Conservation (phyloP, 1,140 invertebrate species). For the Heliconius himera region DNA sequence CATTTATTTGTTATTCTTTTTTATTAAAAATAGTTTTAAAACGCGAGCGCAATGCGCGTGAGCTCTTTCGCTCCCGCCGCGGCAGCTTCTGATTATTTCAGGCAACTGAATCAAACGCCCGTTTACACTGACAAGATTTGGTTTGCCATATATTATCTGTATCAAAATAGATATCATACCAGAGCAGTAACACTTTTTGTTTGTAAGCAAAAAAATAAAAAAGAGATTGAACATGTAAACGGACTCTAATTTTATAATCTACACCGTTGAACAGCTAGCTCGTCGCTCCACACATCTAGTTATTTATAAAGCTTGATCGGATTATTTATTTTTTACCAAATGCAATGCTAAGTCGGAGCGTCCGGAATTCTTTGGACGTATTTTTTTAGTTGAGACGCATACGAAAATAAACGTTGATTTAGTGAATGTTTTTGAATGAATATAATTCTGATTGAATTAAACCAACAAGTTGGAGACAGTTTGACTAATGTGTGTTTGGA, state of each 20-base stretch:
- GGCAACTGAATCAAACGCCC: constrained; percentile 27
- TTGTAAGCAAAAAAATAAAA: constrained; percentile 2
- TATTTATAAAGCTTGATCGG: constrained; percentile 63
- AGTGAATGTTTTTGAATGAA: constrained; percentile 27
- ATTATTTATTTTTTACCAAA: constrained; percentile 63
- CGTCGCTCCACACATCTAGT: constrained; percentile 63
- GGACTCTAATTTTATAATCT: constrained; percentile 56
- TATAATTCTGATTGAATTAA: constrained; percentile 32
- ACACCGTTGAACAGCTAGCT: constrained; percentile 32
- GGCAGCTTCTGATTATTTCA: constrained; percentile 46
- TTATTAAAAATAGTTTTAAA: not conserved
- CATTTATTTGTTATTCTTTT: not conserved
- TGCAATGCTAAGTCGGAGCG: constrained; percentile 53
- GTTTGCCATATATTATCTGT: not conserved
- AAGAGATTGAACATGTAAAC: constrained; percentile 31
- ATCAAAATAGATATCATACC: constrained; percentile 9
- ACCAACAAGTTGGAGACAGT: constrained; percentile 30
- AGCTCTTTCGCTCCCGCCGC: constrained; percentile 24
- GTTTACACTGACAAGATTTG: constrained; percentile 34
- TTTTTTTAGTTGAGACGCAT: constrained; percentile 48
- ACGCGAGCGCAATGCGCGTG: constrained; percentile 21
- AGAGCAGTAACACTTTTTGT: not conserved
- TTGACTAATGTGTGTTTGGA: constrained; percentile 30
- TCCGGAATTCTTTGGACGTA: constrained; percentile 45
- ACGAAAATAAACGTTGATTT: constrained; percentile 50